Percentiles rank a stretch among this genome's conserved stretches.
These are phyloP conservation scores for Trachelipus rathkii DNA, from an alignment of 1,140 invertebrate species.

Conservation along the genomic window DNA sequence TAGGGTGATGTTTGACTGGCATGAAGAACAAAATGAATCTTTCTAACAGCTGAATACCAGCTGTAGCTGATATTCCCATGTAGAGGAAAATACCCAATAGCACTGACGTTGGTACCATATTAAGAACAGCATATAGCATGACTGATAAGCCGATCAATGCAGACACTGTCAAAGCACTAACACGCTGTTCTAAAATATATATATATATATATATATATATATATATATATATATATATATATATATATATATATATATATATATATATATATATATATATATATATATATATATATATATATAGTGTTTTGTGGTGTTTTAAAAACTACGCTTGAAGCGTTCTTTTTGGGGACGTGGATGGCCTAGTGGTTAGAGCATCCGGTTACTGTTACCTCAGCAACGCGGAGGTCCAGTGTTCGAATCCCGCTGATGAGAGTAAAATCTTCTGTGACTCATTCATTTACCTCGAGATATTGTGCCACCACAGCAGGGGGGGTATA, in stretches of 20 bases:
- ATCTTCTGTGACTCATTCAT: too few species aligned
- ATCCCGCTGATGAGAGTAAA: too few species aligned
- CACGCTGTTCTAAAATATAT: slow-evolving; percentile 63
- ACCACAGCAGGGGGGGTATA: too few species aligned
- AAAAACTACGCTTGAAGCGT: too few species aligned
- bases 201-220: background rate
- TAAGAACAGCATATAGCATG: slow-evolving; percentile 70
- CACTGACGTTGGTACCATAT: slow-evolving; percentile 83
- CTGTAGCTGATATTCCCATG: slow-evolving; percentile 89
- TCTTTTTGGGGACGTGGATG: too few species aligned
- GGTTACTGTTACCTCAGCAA: too few species aligned
- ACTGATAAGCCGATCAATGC: slow-evolving; percentile 73
- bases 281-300: too few species aligned
- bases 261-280: background rate
- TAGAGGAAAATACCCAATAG: slow-evolving; percentile 95
- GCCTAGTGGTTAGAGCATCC: too few species aligned
- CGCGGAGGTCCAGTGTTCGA: too few species aligned
- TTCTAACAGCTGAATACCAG: slow-evolving; percentile 88
- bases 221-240: background rate
- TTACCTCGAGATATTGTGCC: too few species aligned
- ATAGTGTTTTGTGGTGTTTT: too few species aligned
- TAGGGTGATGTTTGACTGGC: slow-evolving; percentile 89
- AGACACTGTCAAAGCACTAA: slow-evolving; percentile 70
- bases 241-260: background rate
- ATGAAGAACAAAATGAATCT: slow-evolving; percentile 79